Evolutionary conservation across 2,113 vertebrate genomes (phyloP).

Genomic region (Gadus chalcogrammus): DNA sequence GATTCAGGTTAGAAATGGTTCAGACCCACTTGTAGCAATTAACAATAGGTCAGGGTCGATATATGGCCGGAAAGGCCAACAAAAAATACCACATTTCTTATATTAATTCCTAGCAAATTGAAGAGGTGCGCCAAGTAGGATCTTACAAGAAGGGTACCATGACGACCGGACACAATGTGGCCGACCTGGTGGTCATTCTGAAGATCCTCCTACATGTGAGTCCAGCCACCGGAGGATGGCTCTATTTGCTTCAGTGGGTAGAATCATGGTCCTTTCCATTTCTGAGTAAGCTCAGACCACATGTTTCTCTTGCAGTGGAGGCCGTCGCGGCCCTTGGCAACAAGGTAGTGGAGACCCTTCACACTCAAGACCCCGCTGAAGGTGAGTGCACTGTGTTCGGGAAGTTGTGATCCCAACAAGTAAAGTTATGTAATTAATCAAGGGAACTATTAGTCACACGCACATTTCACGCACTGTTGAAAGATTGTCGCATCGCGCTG

Average conservation of each 20-base stretch:
- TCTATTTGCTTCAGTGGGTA: not conserved
- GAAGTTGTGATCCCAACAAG: too few species aligned
- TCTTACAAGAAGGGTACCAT: conserved; percentile 99
- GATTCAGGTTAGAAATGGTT: too few species aligned
- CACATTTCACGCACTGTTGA: too few species aligned
- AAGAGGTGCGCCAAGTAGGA: conserved; percentile 95
- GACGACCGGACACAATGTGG: conserved; percentile 94
- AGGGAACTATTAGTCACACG: too few species aligned
- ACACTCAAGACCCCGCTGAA: conserved; percentile 89
- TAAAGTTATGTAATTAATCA: too few species aligned
- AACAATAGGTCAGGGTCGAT: too few species aligned
- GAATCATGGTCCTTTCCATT: not conserved
- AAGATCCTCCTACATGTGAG: conserved; percentile 95
- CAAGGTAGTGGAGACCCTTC: conserved; percentile 93
- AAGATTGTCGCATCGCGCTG: too few species aligned
- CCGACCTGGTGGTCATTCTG: conserved; percentile 93
- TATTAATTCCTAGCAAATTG: conserved; percentile 82
- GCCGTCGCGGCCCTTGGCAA: conserved; percentile 93
- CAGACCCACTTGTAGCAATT: too few species aligned
- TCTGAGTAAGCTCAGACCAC: not conserved
- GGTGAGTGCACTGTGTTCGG: conserved; percentile 60
- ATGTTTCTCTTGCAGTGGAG: conserved; percentile 77
- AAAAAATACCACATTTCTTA: too few species aligned
- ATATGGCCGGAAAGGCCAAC: too few species aligned
- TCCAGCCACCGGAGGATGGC: conserved; percentile 19